Base-by-base conservation (phyloP, 2,797 vertebrate species). In the Oryzias dopingdopingensis region DNA sequence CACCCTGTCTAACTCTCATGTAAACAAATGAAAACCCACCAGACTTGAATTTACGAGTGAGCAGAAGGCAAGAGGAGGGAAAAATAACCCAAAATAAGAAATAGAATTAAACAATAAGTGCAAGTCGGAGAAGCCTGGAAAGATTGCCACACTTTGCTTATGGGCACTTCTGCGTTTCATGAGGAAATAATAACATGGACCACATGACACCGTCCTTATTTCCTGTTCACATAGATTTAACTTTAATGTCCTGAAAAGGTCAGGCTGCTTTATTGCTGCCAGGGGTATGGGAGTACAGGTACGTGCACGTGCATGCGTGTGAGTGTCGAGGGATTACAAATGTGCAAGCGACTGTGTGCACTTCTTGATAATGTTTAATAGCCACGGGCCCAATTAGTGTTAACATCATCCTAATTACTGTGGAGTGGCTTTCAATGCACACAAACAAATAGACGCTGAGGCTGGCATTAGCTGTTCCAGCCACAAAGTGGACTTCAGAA, bases 381-480 rank as follows among this genome's bases (percentile, higher is more conserved):
- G 61, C 74, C 58, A 24, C 4, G 4, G 67, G 65, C 42, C 49
- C 62, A 60, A 86, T 84, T 83, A 85, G 74, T 74, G 69, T 85
- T 80, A 82, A 85, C 80, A 72, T 77, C 65, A 59, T 70, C 51
- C 65, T 79, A 78, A 83, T 82, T 80, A 72, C 12, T n/a, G 56
- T 43, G 48, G 56, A 76, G 67, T 59, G 77, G 70, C 63, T 68
- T 78, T 80, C 56, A 65, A 52, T 60, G 61, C 15, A 48, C 45
- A 60, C 54, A 77, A 79, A 80, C 75, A 80, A 83, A 84, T 67
- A 58, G 29, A 10, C 52, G 62, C 60, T 50, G 40, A 72, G 61
- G 61, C 61, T 20, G 56, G 45, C 22, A 56, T 59, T 54, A 52
- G 69, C 59, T 13, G 8, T 14, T 75, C 44, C 48, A 52, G 46